Evolutionary conservation across 1,140 invertebrate genomes (phyloP).

Genomic region (Heliconius hermathena): DNA sequence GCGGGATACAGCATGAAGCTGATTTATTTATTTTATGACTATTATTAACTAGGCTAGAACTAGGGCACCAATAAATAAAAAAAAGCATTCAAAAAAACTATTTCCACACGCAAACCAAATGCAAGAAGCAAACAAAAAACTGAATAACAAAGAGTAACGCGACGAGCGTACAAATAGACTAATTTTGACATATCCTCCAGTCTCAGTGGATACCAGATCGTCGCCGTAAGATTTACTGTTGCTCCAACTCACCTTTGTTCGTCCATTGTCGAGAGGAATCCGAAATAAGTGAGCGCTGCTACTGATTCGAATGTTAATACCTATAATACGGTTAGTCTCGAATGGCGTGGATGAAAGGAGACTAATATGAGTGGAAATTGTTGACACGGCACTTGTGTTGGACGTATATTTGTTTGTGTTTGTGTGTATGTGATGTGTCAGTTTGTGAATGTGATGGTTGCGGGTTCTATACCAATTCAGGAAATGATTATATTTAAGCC

Average conservation of each 20-base stretch:
- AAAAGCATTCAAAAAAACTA: background rate
- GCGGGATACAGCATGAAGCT: too few relatives aligned
- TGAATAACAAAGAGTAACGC: constrained; percentile 11
- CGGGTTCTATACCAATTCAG: too few relatives aligned
- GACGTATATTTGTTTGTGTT: too few relatives aligned
- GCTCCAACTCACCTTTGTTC: constrained; percentile 71
- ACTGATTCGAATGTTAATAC: constrained; percentile 78
- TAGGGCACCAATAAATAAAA: background rate
- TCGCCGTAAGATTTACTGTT: constrained; percentile 62
- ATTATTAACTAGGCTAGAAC: too few relatives aligned
- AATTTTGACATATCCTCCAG: constrained; percentile 66
- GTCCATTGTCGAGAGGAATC: constrained; percentile 67
- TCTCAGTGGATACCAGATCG: background rate
- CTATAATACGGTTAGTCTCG: constrained; percentile 59
- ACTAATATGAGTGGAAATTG: background rate
- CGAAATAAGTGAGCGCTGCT: constrained; percentile 72
- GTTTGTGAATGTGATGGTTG: too few relatives aligned
- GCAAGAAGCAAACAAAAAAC: constrained; percentile 19
- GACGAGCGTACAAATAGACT: constrained; percentile 55
- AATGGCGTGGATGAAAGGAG: background rate
- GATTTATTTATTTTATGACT: too few relatives aligned
- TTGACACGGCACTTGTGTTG: background rate
- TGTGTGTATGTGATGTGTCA: too few relatives aligned
- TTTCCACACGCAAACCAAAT: constrained; percentile 31
- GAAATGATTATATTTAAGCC: too few relatives aligned